Evolutionary conservation across 2,113 vertebrate species (phyloP), one percentile per base, ranked within the genome.

Genomic region (Oryzias woworae): DNA sequence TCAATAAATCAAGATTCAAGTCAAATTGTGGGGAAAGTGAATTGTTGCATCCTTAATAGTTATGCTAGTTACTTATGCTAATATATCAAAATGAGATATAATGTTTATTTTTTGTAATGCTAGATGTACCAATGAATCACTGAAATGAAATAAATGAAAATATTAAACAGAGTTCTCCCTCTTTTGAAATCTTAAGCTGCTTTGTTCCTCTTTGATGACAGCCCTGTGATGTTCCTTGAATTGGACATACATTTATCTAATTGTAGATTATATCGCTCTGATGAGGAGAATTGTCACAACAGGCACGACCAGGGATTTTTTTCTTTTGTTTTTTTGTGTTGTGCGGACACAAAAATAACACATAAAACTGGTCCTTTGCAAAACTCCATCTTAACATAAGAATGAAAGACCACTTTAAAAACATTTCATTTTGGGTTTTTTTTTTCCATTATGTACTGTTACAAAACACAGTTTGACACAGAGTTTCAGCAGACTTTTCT

Each of bases 231-330:
- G 66, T 48, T 54, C 36, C 61, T 53, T 53, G 47, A 63, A 10
- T 18, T 62, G 18, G 44, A 62, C 49, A 24, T 23, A 57, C 36
- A 77, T 81, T 56, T 59, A 47, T 66, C 55, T 61, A 77, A 73
- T 75, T 66, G 62, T 49, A 66, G 55, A 48, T 61, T 41, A 51
- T 51, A 58, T 74, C 67, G 66, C 58, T 50, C 42, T 4, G 18
- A 53, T 0, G 7, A 24, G 10, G 36, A 54, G n/a, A 73, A 76
- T 61, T 56, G 28, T 59, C 53, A 22, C 46, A 73, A 66, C 36
- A 44, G 42, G 56, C 44, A 31, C 15, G 15, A 13, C 20, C 2
- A 0, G 8, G 43, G 59, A 5, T 41, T 54, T 55, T 57, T 64
- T 67, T 26, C 24, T 26, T 20, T 16, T 73, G 42, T 73, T 31